Conservation (phyloP, 2,113 vertebrate species). For the Mungos mungo region DNA sequence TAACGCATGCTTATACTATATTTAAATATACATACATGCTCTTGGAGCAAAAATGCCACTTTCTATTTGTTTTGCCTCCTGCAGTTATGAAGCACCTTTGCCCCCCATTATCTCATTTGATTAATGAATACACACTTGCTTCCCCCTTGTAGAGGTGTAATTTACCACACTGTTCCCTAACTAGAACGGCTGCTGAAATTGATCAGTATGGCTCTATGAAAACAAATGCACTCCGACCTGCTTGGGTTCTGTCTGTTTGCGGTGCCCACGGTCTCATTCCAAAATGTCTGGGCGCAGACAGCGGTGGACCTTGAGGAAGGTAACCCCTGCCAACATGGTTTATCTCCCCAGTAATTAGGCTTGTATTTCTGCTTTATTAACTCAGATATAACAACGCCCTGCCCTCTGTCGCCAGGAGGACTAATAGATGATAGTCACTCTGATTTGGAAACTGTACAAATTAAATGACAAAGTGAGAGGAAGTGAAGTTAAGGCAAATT, state of each 20-base stretch:
- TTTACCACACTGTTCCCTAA: neutral
- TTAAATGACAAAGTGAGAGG: constrained; percentile 85
- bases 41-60: neutral
- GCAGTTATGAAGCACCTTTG: neutral
- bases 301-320: constrained; percentile 72
- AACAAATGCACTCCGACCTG: constrained; percentile 21
- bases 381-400: constrained; percentile 84
- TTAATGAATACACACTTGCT: constrained; percentile 37
- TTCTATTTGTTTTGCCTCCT: neutral
- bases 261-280: constrained; percentile 63
- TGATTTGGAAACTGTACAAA: constrained; percentile 86
- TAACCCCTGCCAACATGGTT: constrained; percentile 81
- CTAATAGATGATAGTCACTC: constrained; percentile 85
- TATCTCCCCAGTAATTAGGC: constrained; percentile 86
- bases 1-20: neutral
- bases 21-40: neutral
- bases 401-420: constrained; percentile 86
- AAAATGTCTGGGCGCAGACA: constrained; percentile 63
- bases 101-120: constrained; percentile 27
- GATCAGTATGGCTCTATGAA: neutral
- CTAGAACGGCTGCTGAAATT: neutral
- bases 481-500: constrained; percentile 74
- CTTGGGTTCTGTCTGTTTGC: neutral
- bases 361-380: constrained; percentile 89
- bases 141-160: neutral